Evolutionary conservation across 2,888 invertebrate species (phyloP), one percentile per base, ranked within the genome.

Genomic region (Drosophila bunnanda): DNA sequence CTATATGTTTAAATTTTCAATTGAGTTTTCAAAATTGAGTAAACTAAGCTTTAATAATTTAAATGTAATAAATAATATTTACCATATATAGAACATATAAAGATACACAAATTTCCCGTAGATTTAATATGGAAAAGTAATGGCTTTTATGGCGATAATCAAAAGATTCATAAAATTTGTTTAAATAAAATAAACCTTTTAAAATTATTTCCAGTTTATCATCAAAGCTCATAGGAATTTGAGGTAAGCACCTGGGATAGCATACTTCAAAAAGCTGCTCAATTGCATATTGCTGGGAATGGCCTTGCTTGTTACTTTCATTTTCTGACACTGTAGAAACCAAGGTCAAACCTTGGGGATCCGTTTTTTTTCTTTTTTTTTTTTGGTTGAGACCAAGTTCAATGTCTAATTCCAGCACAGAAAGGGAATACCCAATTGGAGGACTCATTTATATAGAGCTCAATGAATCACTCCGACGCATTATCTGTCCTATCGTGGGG

Each of bases 401-500:
- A 66, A 67, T 48, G 64, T 64, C 39, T 41, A 39, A 22, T 43
- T 52, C 17, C 30, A 43, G 34, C 22, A 17, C 20, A 28, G 34
- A 46, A 34, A 54, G 53, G 68, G 68, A 67, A 67, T 68, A 54
- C 66, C 68, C 55, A 22, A 39, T 22, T 25, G 13, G 59, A 41
- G 39, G 20, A 7, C 44, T 38, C 30, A 39, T 32, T 34, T 62
- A 17, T n/a, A 25, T 15, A 15, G 25, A 53, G 17, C 22, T 32
- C 13, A 34, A 46, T 73, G 72, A 71, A 62, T 71, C 71, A 56
- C 43, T 34, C 12, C 12, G 12, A 36, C 7, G 28, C 44, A 52
- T 41, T 71, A 56, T 56, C 34, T 44, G 41, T 41, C 34, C 36
- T 39, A 71, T 55, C 41, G 36, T 13, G 32, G 55, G 44, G 4